Conservation (phyloP, 2,797 vertebrate species). For the Falco concolor region DNA sequence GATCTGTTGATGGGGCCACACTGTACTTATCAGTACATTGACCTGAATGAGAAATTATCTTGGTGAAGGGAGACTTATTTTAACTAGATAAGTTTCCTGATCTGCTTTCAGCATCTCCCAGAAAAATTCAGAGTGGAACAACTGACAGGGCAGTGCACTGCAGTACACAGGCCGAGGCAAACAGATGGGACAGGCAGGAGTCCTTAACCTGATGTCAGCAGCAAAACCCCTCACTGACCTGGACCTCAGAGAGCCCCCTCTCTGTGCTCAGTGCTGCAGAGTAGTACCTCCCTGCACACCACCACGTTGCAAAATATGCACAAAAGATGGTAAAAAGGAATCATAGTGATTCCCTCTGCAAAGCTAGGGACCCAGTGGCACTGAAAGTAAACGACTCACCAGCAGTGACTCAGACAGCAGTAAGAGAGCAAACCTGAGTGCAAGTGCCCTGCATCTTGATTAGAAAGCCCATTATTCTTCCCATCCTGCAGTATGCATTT, state of each 20-base stretch:
- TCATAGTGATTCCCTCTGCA: not conserved
- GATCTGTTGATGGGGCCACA: not conserved
- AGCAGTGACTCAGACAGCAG: not conserved
- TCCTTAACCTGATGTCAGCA: not conserved
- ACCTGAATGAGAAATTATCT: not conserved
- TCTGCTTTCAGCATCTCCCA: not conserved
- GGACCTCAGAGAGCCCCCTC: not conserved
- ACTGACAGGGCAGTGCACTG: not conserved
- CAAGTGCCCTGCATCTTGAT: not conserved
- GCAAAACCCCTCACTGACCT: not conserved
- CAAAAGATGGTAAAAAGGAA: not conserved
- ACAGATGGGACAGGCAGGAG: not conserved
- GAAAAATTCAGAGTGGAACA: not conserved
- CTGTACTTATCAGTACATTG: not conserved
- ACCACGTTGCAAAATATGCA: not conserved
- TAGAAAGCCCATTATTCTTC: not conserved
- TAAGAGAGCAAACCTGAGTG: not conserved
- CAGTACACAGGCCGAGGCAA: not conserved
- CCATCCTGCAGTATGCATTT: not conserved
- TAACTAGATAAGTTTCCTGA: not conserved
- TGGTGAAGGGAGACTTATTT: not conserved
- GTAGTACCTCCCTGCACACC: not conserved
- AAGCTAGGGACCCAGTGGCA: not conserved
- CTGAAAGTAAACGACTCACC: not conserved
- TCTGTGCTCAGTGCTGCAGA: fast-evolving